Conservation (phyloP, 92 coral and sea anemone genomes). For the Umimayanthus chanpuru region DNA sequence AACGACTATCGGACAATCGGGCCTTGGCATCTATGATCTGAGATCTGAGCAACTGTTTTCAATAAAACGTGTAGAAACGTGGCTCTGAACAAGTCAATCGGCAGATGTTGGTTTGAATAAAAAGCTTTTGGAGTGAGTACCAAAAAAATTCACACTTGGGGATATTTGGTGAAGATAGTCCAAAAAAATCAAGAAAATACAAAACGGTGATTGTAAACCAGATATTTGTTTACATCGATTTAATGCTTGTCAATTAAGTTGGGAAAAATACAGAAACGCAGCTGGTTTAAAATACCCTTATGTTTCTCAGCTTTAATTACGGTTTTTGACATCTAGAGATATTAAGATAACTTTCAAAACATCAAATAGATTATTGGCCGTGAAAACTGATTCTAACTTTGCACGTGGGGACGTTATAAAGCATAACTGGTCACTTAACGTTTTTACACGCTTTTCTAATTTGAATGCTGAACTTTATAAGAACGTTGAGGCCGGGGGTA, state of each 20-base stretch:
- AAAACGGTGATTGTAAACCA: not conserved
- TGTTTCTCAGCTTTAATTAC: conserved; percentile 17
- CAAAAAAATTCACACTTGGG: not conserved
- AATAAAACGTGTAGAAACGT: not conserved
- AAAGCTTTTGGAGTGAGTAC: not conserved
- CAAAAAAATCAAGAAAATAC: not conserved
- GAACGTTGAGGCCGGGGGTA: no score
- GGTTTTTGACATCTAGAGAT: not conserved
- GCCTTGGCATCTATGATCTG: not conserved
- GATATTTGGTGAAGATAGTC: not conserved
- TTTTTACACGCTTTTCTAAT: no score
- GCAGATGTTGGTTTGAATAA: not conserved
- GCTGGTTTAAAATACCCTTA: not conserved
- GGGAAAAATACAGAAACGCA: not conserved
- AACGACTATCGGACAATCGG: no score
- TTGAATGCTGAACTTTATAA: no score
- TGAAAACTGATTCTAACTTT: not conserved
- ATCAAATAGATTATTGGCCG: not conserved
- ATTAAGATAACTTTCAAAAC: not conserved
- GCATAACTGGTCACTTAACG: not conserved
- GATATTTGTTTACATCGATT: not conserved
- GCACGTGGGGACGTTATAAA: not conserved
- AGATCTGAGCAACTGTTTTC: not conserved
- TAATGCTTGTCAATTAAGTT: not conserved
- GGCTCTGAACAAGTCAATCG: not conserved